These are phyloP conservation scores for Tupiocoris notatus DNA, from an alignment of 2,888 invertebrate species.

Conservation along the genomic window DNA sequence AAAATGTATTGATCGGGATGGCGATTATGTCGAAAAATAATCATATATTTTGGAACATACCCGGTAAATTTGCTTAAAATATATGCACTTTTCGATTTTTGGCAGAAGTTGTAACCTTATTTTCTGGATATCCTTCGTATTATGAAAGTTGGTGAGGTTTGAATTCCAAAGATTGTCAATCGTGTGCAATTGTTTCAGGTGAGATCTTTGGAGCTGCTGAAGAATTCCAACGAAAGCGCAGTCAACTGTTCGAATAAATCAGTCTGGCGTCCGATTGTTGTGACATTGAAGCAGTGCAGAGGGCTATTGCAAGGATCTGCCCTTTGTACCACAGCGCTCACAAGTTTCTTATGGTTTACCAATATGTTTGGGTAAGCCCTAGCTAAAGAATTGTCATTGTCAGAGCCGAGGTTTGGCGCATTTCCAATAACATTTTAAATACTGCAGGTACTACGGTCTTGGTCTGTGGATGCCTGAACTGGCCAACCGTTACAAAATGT, in stretches of 20 bases:
- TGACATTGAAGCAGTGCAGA: constrained; percentile 56
- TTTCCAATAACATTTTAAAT: too few species aligned
- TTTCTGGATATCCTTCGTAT: too few species aligned
- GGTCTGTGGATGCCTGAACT: constrained; percentile 77
- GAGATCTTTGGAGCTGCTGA: constrained; percentile 40
- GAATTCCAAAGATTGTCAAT: too few species aligned
- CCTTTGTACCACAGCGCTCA: constrained; percentile 59
- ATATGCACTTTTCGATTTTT: too few species aligned
- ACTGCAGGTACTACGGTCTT: constrained; percentile 64
- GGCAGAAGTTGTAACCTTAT: too few species aligned
- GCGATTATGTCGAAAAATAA: too few species aligned
- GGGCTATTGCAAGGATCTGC: constrained; percentile 61
- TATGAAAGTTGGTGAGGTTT: too few species aligned
- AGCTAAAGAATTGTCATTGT: too few species aligned
- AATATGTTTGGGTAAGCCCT: constrained; percentile 69
- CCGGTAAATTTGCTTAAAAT: too few species aligned
- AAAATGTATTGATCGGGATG: too few species aligned
- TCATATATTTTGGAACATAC: too few species aligned
- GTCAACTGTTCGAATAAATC: constrained; percentile 36
- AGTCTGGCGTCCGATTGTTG: constrained; percentile 33
- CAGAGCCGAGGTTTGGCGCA: background rate
- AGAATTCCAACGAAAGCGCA: constrained; percentile 28
- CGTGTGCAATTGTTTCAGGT: constrained; percentile 40
- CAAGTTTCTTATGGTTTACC: constrained; percentile 64
- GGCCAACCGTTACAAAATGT: constrained; percentile 61